phyloP scores from a whole-genome alignment of 1,140 invertebrate species.

The Argopecten irradians region DNA sequence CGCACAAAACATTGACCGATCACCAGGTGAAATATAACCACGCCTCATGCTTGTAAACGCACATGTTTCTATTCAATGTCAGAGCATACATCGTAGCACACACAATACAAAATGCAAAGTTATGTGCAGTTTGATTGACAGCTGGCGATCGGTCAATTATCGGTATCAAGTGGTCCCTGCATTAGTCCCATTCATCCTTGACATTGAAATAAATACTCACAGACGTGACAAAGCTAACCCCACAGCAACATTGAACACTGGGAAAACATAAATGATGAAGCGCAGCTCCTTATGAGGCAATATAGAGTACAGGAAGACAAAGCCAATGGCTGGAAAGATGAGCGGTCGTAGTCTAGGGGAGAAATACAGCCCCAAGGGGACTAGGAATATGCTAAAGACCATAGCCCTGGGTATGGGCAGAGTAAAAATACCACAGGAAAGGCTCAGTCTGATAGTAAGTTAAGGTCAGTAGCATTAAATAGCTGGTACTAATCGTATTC shows the following conservation, averaged over 20 bases:
- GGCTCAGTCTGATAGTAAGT: constrained; percentile 86
- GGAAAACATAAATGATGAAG: constrained; percentile 98
- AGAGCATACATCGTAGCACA: too few species aligned
- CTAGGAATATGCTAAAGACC: constrained; percentile 86
- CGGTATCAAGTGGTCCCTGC: too few species aligned
- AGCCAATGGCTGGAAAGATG: constrained; percentile 86
- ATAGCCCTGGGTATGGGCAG: constrained; percentile 93
- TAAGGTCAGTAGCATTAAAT: constrained; percentile 43
- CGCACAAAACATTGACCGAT: too few species aligned
- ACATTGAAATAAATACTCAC: constrained; percentile 85
- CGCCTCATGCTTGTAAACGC: too few species aligned
- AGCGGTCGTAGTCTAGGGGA: constrained; percentile 85
- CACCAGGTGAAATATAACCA: too few species aligned
- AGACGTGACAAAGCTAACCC: constrained; percentile 90
- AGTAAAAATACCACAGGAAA: constrained; percentile 99
- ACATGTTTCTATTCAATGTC: too few species aligned
- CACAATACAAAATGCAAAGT: too few species aligned
- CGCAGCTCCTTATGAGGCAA: constrained; percentile 98
- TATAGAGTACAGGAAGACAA: constrained; percentile 94
- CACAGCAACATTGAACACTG: constrained; percentile 93
- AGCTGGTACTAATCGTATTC: too few species aligned
- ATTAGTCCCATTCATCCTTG: too few species aligned
- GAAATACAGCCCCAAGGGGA: constrained; percentile 88
- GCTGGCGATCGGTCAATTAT: too few species aligned
- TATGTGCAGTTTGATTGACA: too few species aligned